These are phyloP conservation scores for Kryphioiulus occultus DNA, from an alignment of 2,888 invertebrate species.

Conservation along the genomic window DNA sequence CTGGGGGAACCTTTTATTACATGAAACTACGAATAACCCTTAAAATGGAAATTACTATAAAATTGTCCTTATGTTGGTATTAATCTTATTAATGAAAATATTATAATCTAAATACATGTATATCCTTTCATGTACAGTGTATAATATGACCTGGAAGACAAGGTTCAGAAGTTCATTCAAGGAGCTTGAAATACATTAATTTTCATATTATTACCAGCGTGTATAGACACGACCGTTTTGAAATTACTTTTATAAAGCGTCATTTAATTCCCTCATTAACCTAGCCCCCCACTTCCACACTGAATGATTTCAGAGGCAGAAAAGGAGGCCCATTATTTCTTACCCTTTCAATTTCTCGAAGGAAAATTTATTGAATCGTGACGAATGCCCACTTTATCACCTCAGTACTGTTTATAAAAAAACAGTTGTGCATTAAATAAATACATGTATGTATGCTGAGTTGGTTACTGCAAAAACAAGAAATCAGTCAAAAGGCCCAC, in stretches of 20 bases:
- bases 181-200: no score
- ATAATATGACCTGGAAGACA: no score
- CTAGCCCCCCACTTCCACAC: not conserved
- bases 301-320: not conserved
- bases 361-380: not conserved
- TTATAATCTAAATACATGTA: no score
- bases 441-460: no score
- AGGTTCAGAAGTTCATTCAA: no score
- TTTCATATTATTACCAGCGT: no score
- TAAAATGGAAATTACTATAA: no score
- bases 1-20: no score
- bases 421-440: not conserved
- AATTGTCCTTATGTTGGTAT: no score
- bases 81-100: no score
- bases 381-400: slow-evolving; percentile 4
- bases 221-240: not conserved
- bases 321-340: not conserved
- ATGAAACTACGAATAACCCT: no score
- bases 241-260: not conserved
- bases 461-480: not conserved
- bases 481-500: not conserved
- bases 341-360: not conserved
- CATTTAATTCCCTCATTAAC: not conserved
- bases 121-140: no score
- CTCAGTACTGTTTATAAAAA: not conserved